Evolutionary conservation across 2,888 invertebrate species (phyloP).

Genomic region (Brachypalpus laphriformis): DNA sequence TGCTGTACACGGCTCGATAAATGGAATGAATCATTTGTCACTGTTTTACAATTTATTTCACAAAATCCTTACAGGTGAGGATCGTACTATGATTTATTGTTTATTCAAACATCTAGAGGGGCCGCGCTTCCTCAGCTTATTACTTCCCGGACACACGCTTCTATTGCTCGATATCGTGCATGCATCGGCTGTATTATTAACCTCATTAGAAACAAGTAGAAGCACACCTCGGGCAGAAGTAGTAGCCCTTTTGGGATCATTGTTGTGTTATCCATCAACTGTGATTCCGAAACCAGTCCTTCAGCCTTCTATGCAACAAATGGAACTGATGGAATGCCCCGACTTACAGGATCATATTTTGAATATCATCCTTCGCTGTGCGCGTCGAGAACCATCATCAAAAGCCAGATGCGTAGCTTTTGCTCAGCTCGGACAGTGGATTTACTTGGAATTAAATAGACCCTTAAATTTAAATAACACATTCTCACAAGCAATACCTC

Average conservation of each 20-base stretch:
- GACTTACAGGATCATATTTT: conserved; percentile 89
- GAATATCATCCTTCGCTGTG: conserved; percentile 93
- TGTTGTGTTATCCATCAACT: conserved; percentile 91
- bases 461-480: conserved; percentile 21
- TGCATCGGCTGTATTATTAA: conserved; percentile 93
- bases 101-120: conserved; percentile 92
- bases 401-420: conserved; percentile 94
- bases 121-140: conserved; percentile 92
- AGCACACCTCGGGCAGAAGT: conserved; percentile 95
- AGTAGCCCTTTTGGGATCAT: conserved; percentile 93
- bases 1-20: conserved; percentile 87
- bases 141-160: conserved; percentile 94
- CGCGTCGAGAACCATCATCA: conserved; percentile 93
- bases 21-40: conserved; percentile 87
- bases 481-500: conserved; percentile 76
- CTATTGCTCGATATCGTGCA: conserved; percentile 94
- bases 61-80: conserved; percentile 87
- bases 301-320: conserved; percentile 85
- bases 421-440: conserved; percentile 89
- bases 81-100: conserved; percentile 90
- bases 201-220: conserved; percentile 89
- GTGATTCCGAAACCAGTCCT: conserved; percentile 84
- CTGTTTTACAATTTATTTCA: conserved; percentile 95
- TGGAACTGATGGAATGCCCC: conserved; percentile 82
- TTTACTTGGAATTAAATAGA: conserved; percentile 78